These are phyloP conservation scores for Zosterops hypoxanthus DNA, from an alignment of 2,113 vertebrate genomes.

Conservation along the genomic window DNA sequence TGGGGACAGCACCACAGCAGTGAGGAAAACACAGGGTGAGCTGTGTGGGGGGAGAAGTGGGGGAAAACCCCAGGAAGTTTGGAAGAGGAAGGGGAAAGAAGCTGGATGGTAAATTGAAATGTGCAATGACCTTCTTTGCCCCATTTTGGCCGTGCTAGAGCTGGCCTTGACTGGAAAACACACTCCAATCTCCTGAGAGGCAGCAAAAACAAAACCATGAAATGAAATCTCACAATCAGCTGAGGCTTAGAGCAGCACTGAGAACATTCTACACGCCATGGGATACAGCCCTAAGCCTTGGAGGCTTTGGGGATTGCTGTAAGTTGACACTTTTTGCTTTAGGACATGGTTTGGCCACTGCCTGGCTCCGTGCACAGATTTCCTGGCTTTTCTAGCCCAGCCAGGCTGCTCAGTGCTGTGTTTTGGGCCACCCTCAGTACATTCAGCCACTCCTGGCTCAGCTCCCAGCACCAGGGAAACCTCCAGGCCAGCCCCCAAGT, in stretches of 20 bases:
- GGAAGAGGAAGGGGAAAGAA: neutral
- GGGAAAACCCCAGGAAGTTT: neutral
- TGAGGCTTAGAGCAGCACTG: neutral
- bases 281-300: neutral
- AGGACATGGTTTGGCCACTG: neutral
- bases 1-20: fast-evolving
- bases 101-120: neutral
- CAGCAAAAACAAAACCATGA: neutral
- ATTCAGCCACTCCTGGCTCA: neutral
- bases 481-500: neutral
- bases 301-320: neutral
- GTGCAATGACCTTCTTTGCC: neutral
- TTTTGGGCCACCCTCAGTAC: fast-evolving
- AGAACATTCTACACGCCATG: neutral
- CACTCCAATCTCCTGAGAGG: neutral
- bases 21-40: neutral
- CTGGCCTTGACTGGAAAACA: neutral
- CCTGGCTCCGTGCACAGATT: neutral
- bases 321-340: neutral
- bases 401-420: fast-evolving
- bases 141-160: neutral
- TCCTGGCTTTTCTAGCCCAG: neutral
- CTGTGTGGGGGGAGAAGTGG: neutral
- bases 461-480: neutral
- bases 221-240: neutral